Evolutionary conservation across 1,140 invertebrate genomes (phyloP), one percentile per base, ranked within the genome.

Genomic region (Trachymyrmex septentrionalis): DNA sequence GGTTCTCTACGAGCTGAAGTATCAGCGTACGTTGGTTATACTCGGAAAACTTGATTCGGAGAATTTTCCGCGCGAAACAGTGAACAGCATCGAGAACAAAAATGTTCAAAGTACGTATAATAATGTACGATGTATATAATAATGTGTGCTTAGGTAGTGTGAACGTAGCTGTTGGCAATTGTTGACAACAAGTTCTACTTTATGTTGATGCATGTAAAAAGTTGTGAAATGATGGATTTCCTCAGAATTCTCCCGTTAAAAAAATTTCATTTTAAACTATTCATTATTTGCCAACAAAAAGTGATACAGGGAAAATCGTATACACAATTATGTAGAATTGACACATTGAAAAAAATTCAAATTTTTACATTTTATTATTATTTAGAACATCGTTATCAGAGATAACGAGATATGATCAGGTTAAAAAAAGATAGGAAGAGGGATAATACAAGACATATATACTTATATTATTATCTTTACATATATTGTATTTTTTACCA

Each of bases 301-400:
- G 44, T 14, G n/a, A 64, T 63, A 55, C 0, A 38, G 9, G 0
- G 10, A 78, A 30, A 78, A 14, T 66, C 1, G n/a, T 27, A 27
- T n/a, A 0, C 38, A 21, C 27, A 50, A 64, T 78, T 38, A 64
- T 66, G 30, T 21, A 66, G 10, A 50, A 53, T 66, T 14, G 21
- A 44, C 6, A 48, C 3, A 14, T 64, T 64, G n/a, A n/a, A 64
- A n/a, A n/a, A 48, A 64, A 50, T 24, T 77, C 10, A 10, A 19
- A 64, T 48, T 78, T 64, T 64, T 48, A 24, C n/a, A 38, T n/a
- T n/a, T 66, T 12, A 21, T 66, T 48, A 50, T 50, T 69, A 67
- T 67, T 44, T 21, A 34, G n/a, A 44, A 48, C 44, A 14, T 64
- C 14, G 14, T 64, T 24, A 14, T 78, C 12, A 78, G 19, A 64